Base-by-base conservation (phyloP, 2,113 vertebrate genomes). In the Leiothrix lutea region DNA sequence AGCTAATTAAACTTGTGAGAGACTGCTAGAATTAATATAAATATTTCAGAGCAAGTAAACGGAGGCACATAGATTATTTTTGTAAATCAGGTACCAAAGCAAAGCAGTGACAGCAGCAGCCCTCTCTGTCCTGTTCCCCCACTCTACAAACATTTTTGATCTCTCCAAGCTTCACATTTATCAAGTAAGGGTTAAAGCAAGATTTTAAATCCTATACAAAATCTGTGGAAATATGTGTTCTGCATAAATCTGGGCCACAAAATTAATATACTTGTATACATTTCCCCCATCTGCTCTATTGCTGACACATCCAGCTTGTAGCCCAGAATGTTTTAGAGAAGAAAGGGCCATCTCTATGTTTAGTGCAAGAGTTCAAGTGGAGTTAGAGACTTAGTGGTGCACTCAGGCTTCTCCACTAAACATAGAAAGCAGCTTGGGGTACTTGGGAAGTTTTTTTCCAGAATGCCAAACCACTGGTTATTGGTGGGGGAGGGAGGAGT, bases 181-280 rank as follows among this genome's bases (percentile, higher is more conserved):
- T 25, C 79, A 9, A 29, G 25, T 4, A 95, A 95, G 94, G 80
- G 94, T 96, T 96, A 96, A 96, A 93, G 28, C 21, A 67, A 77
- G 78, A 67, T 60, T 75, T 80, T 26, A 36, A 89, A 84, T 81
- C 80, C 80, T 94, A 87, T 94, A 95, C 3, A 3, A 96, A 94
- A 92, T 95, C 94, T 89, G 65, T 72, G 83, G 86, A 96, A 94
- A 89, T 97, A 91, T 72, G 72, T 57, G 84, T 92, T 94, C 83
- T 95, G 89, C 92, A 84, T 94, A 95, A 95, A 96, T 95, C 92
- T 95, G 77, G 91, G 86, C 92, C 93, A 94, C 91, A 48, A 96
- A 93, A 94, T 97, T 90, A 95, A 81, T 96, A 91, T 22, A 91
- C 94, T 97, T 88, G 81, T 88, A 83, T 90, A 94, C 72, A 70